A percentile compares a stretch with the other conserved stretches of the same genome.
Evolutionary conservation across 2,888 invertebrate genomes (phyloP).

Genomic region (Calameuta idolon): DNA sequence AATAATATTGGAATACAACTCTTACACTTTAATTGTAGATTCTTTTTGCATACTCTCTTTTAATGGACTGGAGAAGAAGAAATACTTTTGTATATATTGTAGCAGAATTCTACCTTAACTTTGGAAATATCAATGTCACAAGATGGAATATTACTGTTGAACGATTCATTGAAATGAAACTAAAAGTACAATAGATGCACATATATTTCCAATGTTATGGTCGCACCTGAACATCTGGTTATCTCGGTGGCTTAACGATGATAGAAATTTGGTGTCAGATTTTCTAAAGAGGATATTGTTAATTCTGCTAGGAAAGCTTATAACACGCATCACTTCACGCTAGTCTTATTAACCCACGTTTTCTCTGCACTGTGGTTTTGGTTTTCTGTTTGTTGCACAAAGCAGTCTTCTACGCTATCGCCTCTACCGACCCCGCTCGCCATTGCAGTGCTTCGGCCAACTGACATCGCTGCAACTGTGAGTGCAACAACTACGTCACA

Average conservation of each 20-base stretch:
- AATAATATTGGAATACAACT: neutral
- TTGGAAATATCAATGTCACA: neutral
- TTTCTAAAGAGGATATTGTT: neutral
- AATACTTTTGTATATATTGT: neutral
- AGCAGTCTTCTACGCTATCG: slow-evolving; percentile 58
- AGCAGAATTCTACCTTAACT: neutral
- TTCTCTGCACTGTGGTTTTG: slow-evolving; percentile 65
- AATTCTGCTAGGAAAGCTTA: slow-evolving; percentile 26
- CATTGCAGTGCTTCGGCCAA: slow-evolving; percentile 53
- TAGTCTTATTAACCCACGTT: slow-evolving; percentile 33
- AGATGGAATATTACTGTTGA: too few relatives aligned
- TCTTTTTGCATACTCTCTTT: neutral
- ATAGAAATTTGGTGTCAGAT: neutral
- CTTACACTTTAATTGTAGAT: neutral
- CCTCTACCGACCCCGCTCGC: slow-evolving; percentile 52
- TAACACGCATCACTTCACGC: slow-evolving; percentile 41
- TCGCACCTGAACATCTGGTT: neutral
- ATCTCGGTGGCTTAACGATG: neutral
- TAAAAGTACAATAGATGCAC: neutral
- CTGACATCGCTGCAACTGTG: slow-evolving; percentile 57
- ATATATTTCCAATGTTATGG: neutral
- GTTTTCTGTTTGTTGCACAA: slow-evolving; percentile 62
- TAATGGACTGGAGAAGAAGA: neutral
- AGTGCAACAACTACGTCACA: slow-evolving; percentile 52
- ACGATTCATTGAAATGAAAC: neutral